A percentile compares a stretch with the other conserved stretches of the same genome.
These are phyloP conservation scores for Phyto melanocephala DNA, from an alignment of 2,888 invertebrate genomes.

Conservation along the genomic window DNA sequence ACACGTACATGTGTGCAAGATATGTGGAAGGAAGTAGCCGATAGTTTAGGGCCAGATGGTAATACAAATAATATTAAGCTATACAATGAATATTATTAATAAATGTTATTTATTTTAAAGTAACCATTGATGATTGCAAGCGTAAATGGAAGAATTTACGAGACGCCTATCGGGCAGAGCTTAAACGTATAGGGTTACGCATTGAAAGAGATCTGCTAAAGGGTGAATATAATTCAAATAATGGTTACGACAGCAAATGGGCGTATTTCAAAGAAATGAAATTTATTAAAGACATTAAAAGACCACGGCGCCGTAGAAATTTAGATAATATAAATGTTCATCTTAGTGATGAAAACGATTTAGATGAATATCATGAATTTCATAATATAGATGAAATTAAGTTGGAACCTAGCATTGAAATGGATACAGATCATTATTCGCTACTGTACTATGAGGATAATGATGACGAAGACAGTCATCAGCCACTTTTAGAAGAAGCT, in stretches of 20 bases:
- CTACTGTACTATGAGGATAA: not conserved
- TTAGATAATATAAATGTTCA: not conserved
- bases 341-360: not conserved
- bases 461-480: constrained; percentile 60
- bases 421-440: not conserved
- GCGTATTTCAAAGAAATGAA: constrained; percentile 66
- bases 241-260: constrained; percentile 65
- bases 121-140: constrained; percentile 57
- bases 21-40: constrained; percentile 30
- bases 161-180: constrained; percentile 67
- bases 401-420: constrained; percentile 5
- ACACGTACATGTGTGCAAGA: not conserved
- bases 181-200: constrained; percentile 66
- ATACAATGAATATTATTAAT: too few relatives aligned
- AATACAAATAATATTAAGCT: not conserved
- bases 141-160: constrained; percentile 75
- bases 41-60: constrained; percentile 24
- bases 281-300: constrained; percentile 65
- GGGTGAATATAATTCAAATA: constrained; percentile 52
- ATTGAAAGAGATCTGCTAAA: constrained; percentile 55
- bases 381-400: constrained; percentile 51
- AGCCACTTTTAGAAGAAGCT: constrained; percentile 69
- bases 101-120: too few relatives aligned
- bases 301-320: constrained; percentile 17
- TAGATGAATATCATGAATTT: constrained; percentile 53